Conservation (phyloP, 2,113 vertebrate genomes). For the Glaucomys volans region DNA sequence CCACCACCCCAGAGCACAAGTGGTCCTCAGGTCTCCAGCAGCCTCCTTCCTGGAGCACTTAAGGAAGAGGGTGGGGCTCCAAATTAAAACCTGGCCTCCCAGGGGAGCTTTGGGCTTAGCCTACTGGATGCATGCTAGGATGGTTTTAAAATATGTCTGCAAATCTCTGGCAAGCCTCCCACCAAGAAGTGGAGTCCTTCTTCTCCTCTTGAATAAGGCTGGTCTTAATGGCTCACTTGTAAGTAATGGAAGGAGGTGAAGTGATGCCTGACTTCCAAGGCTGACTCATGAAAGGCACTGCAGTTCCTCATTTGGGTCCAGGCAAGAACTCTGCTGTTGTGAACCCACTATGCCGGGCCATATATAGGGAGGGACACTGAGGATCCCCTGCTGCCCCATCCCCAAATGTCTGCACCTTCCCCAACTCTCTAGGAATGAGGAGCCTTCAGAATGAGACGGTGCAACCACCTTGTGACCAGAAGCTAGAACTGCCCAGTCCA, state of each 20-base stretch:
- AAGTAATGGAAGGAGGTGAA: not conserved
- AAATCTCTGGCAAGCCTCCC: not conserved
- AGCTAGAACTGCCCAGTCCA: not conserved
- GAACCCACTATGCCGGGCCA: not conserved
- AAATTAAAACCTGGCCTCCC: not conserved
- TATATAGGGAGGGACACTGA: rapidly evolving
- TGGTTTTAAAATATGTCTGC: not conserved
- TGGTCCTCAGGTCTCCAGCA: not conserved
- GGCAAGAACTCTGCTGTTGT: not conserved
- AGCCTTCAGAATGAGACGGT: not conserved
- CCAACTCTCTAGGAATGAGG: not conserved
- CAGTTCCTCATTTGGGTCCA: not conserved
- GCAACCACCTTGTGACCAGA: not conserved
- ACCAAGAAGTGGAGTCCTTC: not conserved
- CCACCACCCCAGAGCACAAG: not conserved
- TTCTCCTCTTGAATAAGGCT: not conserved
- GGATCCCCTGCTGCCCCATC: not conserved
- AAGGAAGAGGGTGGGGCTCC: not conserved
- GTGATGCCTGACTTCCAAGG: not conserved
- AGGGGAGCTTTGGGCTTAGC: not conserved
- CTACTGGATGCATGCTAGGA: not conserved
- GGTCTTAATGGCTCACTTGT: not conserved
- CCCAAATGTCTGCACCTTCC: not conserved
- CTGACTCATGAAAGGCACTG: not conserved
- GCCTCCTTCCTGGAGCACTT: not conserved